Evolutionary conservation across 2,113 vertebrate species (phyloP).

Genomic region (Engystomops pustulosus): DNA sequence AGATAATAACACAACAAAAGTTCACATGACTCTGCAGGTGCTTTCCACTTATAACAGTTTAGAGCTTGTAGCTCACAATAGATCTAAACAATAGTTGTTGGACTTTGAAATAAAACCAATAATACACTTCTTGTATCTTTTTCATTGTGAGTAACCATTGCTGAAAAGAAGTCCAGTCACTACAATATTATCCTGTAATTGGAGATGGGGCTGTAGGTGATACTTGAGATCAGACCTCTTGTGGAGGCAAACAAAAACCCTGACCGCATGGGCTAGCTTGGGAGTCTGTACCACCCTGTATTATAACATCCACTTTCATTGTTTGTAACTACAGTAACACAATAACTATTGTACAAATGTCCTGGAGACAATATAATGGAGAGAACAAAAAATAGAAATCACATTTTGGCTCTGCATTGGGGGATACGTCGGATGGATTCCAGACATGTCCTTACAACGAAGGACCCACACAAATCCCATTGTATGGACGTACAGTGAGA

Average conservation of each 20-base stretch:
- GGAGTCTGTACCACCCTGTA: background rate
- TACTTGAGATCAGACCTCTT: background rate
- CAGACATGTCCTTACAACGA: no score
- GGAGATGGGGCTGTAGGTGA: background rate
- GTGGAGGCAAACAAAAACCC: background rate
- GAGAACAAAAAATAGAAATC: background rate
- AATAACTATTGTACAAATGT: background rate
- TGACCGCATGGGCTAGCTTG: background rate
- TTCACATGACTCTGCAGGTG: background rate
- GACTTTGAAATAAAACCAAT: background rate
- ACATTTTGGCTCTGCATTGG: no score
- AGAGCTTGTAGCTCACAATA: background rate
- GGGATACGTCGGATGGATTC: no score
- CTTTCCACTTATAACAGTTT: background rate
- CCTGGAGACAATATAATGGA: background rate
- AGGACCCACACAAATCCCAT: no score
- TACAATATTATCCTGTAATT: constrained; percentile 14
- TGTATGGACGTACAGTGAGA: no score
- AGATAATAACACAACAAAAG: background rate
- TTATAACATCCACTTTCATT: background rate
- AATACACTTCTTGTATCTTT: background rate
- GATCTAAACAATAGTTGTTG: background rate
- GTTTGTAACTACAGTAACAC: background rate
- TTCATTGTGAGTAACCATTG: background rate
- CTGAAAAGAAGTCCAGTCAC: background rate